Conservation (phyloP, 2,797 vertebrate species). For the Sebastiscus tertius region DNA sequence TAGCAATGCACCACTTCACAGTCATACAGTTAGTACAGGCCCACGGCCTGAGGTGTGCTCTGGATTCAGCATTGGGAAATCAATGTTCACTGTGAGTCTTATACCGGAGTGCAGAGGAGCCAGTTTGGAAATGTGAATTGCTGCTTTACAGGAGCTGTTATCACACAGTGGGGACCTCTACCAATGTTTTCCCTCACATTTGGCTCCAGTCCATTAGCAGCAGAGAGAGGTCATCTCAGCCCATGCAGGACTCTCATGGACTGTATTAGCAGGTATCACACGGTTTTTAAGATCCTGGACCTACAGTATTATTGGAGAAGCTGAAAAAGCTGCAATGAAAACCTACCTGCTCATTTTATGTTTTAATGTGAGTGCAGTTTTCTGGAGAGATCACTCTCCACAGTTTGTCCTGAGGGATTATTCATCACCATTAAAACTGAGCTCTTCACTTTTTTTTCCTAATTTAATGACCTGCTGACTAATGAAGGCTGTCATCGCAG, state of each 20-base stretch:
- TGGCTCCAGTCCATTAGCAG: conserved; percentile 40
- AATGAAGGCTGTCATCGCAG: conserved; percentile 61
- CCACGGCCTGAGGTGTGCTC: conserved; percentile 32
- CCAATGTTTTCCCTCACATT: conserved; percentile 29
- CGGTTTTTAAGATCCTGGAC: conserved; percentile 14
- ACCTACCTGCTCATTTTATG: conserved; percentile 15
- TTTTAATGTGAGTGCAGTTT: conserved; percentile 18
- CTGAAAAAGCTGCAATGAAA: conserved; percentile 3
- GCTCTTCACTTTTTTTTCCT: conserved; percentile 26
- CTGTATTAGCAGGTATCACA: conserved; percentile 4
- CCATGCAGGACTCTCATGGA: conserved; percentile 11
- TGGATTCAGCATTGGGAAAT: conserved; percentile 50
- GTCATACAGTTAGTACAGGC: conserved; percentile 9
- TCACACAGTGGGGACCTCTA: conserved; percentile 29
- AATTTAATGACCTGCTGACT: conserved; percentile 62
- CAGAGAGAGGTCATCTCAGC: conserved; percentile 22
- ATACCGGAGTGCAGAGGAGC: conserved; percentile 31
- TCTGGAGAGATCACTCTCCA: conserved; percentile 3
- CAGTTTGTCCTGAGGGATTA: conserved; percentile 39
- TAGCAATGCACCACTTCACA: conserved; percentile 1
- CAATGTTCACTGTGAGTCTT: conserved; percentile 45
- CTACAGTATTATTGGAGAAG: background rate
- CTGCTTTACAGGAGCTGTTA: conserved; percentile 40
- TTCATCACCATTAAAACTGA: conserved; percentile 56
- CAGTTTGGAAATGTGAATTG: conserved; percentile 31